Base-by-base conservation (phyloP, 2,888 invertebrate genomes). In the Eupithecia exiguata region DNA sequence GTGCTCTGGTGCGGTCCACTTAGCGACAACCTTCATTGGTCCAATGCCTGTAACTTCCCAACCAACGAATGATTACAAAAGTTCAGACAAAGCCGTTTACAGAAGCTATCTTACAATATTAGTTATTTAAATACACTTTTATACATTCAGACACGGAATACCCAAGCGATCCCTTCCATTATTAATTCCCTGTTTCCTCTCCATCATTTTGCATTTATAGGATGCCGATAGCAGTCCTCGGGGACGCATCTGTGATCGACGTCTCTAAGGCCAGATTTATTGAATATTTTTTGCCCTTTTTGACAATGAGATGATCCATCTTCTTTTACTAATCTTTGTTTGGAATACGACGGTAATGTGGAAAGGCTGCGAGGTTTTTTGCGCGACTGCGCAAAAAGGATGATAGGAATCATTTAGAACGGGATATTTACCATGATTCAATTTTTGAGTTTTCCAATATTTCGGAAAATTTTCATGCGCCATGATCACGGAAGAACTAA, bases 201-300 rank as follows among this genome's bases (percentile, higher is more conserved):
- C 81, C 71, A 78, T 78, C 83, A 84, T 86, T 87, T 87, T 84
- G 86, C 88, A 90, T 91, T 89, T 89, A 89, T 89, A 82, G 86
- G 85, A 81, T 82, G 83, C 86, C 86, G 85, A 84, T 89, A 88
- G 86, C 87, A 86, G 80, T 84, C 87, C 84, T 80, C 68, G 36
- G 83, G 84, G 88, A 82, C 87, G 84, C 93, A 92, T 90, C 93
- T 93, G 93, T 91, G 93, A 92, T 90, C 86, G 93, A 93, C 93
- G 83, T 87, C 84, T 86, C 82, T 79, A 82, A 84, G 80, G 84
- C 82, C 86, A 84, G 89, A 93, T 92, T 93, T 92, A 92, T 93
- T 93, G 92, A 92, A 91, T 89, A 89, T 90, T 92, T 91, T 90
- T 86, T 83, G 86, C 82, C 63, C 80, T 81, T 84, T 82, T 85